Percentiles rank a stretch among this genome's conserved stretches.
These are phyloP conservation scores for Neopipo cinnamomea DNA, from an alignment of 2,113 vertebrate species.

Conservation along the genomic window DNA sequence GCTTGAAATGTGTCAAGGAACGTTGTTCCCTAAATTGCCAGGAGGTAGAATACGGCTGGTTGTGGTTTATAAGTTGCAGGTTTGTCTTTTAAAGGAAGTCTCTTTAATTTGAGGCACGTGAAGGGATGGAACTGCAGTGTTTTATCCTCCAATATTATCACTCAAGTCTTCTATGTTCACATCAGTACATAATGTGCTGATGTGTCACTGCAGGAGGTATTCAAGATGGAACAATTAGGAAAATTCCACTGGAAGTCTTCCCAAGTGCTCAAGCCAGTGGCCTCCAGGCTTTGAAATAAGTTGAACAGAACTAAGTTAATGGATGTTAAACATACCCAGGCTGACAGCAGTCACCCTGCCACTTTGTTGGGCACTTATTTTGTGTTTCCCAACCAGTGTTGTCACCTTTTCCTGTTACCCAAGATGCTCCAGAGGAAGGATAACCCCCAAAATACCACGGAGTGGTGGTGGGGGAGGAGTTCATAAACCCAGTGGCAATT, in stretches of 20 bases:
- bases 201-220: not conserved
- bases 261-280: not conserved
- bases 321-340: not conserved
- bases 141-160: not conserved
- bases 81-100: not conserved
- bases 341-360: not conserved
- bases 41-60: not conserved
- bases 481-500: not conserved
- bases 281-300: not conserved
- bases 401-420: not conserved
- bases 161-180: not conserved
- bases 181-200: not conserved
- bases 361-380: not conserved
- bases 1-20: not conserved
- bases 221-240: not conserved
- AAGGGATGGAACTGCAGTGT: no score
- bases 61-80: not conserved
- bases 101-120: not conserved
- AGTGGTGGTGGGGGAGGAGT: not conserved
- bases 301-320: not conserved
- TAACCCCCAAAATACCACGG: not conserved
- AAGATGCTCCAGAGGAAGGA: not conserved
- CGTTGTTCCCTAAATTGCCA: not conserved
- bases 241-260: not conserved
- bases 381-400: not conserved